Evolutionary conservation across 2,888 invertebrate species (phyloP).

Genomic region (Microplitis deprimator): DNA sequence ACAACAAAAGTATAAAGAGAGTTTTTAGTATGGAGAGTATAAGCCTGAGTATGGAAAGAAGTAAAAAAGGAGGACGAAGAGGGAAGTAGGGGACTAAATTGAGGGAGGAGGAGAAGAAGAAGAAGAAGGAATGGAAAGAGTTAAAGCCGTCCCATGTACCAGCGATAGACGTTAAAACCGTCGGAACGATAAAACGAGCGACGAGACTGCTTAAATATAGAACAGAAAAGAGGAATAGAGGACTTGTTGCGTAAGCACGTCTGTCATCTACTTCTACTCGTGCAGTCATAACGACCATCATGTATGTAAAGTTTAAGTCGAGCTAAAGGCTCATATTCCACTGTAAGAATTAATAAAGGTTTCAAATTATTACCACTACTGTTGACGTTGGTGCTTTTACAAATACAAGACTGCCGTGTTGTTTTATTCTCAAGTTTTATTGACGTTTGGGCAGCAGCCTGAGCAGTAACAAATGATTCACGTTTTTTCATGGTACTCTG

Average conservation of each 20-base stretch:
- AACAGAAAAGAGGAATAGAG: constrained; percentile 52
- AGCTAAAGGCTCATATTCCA: constrained; percentile 5
- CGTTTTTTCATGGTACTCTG: constrained; percentile 62
- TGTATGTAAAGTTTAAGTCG: not conserved
- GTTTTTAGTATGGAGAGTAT: too few species aligned
- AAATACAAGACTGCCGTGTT: constrained; percentile 64
- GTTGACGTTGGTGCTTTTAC: constrained; percentile 60
- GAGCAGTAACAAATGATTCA: constrained; percentile 64
- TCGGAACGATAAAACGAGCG: constrained; percentile 36
- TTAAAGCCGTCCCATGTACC: not conserved
- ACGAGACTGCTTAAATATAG: constrained; percentile 53
- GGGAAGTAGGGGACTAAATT: too few species aligned
- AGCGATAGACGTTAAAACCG: constrained; percentile 45
- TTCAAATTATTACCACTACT: constrained; percentile 25
- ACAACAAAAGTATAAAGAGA: constrained; percentile 13
- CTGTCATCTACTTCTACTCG: constrained; percentile 43
- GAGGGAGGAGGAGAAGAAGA: not conserved
- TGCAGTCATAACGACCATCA: constrained; percentile 23
- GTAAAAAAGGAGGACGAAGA: too few species aligned
- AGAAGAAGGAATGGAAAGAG: not conserved
- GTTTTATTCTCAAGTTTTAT: constrained; percentile 67
- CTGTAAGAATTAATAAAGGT: not conserved
- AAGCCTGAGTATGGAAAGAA: too few species aligned
- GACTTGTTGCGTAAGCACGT: constrained; percentile 54
- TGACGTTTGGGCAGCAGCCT: constrained; percentile 62